A percentile compares a stretch with the other conserved stretches of the same genome.
Conservation (phyloP, 2,113 vertebrate species). For the Pogonocichla stellata region DNA sequence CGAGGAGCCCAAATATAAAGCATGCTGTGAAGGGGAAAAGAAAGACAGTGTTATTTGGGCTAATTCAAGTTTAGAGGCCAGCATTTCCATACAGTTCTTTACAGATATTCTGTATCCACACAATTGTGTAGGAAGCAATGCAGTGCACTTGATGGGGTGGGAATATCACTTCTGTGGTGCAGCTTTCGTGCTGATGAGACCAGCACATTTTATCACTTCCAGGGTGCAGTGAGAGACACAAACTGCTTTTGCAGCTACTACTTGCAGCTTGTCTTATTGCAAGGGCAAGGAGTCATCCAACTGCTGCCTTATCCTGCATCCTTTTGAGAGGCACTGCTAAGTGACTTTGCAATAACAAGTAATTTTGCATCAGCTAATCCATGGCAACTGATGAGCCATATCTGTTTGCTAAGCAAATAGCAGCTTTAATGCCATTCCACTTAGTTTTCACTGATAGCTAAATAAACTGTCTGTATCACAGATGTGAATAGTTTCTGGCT, state of each 20-base stretch:
- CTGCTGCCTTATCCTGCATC: neutral
- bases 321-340: neutral
- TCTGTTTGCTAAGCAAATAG: conserved; percentile 27
- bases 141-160: neutral
- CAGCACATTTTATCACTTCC: neutral
- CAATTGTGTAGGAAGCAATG: neutral
- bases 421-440: neutral
- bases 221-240: neutral
- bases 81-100: neutral
- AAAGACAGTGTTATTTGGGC: neutral
- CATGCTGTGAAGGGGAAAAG: conserved; percentile 56
- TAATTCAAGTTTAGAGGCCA: neutral
- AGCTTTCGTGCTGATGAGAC: neutral
- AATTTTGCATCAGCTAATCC: conserved; percentile 4
- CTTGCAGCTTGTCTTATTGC: neutral
- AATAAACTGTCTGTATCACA: neutral
- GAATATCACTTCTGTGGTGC: neutral
- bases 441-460: neutral
- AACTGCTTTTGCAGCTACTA: neutral
- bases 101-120: neutral
- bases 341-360: neutral
- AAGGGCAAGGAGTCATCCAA: neutral
- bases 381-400: neutral
- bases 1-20: conserved; percentile 57
- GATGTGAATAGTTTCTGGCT: neutral